Percentiles rank a stretch among this genome's conserved stretches.
Evolutionary conservation across 2,888 invertebrate genomes (phyloP).

Genomic region (Blomia tropicalis): DNA sequence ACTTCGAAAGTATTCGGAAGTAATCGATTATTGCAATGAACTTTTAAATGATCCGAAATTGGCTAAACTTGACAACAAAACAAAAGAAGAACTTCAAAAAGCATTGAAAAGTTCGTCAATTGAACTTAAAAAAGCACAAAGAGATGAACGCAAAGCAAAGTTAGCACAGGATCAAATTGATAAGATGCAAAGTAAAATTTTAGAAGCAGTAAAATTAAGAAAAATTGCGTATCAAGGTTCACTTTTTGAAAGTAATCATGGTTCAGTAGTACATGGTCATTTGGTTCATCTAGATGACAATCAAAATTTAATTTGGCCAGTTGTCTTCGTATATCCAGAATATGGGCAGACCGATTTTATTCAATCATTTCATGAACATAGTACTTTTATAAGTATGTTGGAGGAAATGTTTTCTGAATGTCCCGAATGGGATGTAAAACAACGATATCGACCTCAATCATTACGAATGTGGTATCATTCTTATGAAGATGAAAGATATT

Average conservation of each 20-base stretch:
- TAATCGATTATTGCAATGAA: slow-evolving; percentile 53
- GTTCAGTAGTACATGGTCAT: slow-evolving; percentile 42
- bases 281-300: slow-evolving; percentile 33
- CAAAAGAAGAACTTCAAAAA: neutral
- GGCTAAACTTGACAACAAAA: slow-evolving; percentile 20
- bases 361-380: slow-evolving; percentile 44
- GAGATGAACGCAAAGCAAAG: slow-evolving; percentile 27
- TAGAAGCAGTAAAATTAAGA: slow-evolving; percentile 39
- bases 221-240: slow-evolving; percentile 30
- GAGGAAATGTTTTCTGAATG: slow-evolving; percentile 25
- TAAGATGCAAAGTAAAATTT: slow-evolving; percentile 37
- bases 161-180: slow-evolving; percentile 37
- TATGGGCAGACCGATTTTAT: slow-evolving; percentile 70
- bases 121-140: slow-evolving; percentile 27
- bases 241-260: slow-evolving; percentile 46
- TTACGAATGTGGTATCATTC: slow-evolving; percentile 15
- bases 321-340: slow-evolving; percentile 74
- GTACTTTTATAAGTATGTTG: slow-evolving; percentile 25
- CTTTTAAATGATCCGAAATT: slow-evolving; percentile 24
- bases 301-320: slow-evolving; percentile 58
- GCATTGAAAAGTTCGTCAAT: neutral
- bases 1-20: slow-evolving; percentile 51
- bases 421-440: slow-evolving; percentile 27
- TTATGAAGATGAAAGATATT: neutral
- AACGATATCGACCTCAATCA: slow-evolving; percentile 24